phyloP scores from a whole-genome alignment of 2,888 invertebrate species.

The Pherbina coryleti region DNA sequence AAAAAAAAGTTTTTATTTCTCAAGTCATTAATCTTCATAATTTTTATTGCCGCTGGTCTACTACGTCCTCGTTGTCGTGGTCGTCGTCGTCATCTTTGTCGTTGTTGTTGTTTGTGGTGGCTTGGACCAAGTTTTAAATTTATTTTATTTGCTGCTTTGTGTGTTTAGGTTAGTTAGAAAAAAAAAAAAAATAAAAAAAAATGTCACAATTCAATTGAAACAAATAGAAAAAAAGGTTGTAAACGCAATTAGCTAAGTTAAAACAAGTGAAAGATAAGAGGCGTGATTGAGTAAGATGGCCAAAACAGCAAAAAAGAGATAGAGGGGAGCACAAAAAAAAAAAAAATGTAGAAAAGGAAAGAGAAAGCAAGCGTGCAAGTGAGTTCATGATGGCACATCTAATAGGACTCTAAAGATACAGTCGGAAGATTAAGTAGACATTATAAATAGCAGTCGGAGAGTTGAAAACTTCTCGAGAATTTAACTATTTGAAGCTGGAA shows the following conservation, averaged over 20 bases:
- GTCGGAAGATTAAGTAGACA: not conserved
- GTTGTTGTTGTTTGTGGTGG: too few species aligned
- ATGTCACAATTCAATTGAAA: slow-evolving; percentile 11
- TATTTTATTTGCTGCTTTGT: not conserved
- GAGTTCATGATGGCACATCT: not conserved
- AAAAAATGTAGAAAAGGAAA: not conserved
- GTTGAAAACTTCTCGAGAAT: not conserved
- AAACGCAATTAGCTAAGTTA: slow-evolving; percentile 17
- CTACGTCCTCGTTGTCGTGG: not conserved
- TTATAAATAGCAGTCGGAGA: not conserved
- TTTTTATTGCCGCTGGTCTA: not conserved
- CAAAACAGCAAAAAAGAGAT: not conserved
- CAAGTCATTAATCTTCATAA: slow-evolving; percentile 5
- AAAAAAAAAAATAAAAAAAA: slow-evolving; percentile 15
- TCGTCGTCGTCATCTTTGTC: too few species aligned
- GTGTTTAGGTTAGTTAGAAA: not conserved
- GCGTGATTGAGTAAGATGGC: not conserved
- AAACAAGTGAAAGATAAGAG: not conserved
- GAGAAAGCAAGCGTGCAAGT: not conserved
- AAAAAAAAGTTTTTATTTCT: not conserved
- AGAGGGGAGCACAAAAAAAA: too few species aligned
- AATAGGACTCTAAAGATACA: too few species aligned
- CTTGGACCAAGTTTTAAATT: too few species aligned
- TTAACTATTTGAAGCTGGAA: too few species aligned
- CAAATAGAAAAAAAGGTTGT: slow-evolving; percentile 14